These are phyloP conservation scores for Desoria tigrina DNA, from an alignment of 2,888 invertebrate genomes.

Conservation along the genomic window DNA sequence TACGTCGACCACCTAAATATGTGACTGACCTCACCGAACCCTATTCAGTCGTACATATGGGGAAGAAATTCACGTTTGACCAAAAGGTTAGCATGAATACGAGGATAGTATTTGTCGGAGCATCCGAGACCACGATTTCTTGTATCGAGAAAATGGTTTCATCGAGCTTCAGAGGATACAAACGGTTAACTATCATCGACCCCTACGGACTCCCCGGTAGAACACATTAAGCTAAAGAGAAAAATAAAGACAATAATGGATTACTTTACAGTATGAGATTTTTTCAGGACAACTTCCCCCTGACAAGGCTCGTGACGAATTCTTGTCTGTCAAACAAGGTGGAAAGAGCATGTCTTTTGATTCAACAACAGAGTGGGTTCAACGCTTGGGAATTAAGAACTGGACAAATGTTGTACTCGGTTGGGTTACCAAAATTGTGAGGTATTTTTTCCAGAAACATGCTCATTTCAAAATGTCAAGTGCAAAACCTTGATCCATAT, in stretches of 20 bases:
- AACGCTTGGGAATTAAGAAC: constrained; percentile 59
- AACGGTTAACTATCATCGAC: constrained; percentile 70
- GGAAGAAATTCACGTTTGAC: constrained; percentile 48
- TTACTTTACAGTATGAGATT: too few relatives aligned
- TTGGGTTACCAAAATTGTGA: constrained; percentile 63
- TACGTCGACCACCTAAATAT: constrained; percentile 37
- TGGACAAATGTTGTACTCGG: constrained; percentile 69
- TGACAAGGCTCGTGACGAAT: constrained; percentile 57
- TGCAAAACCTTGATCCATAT: background rate
- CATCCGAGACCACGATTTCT: constrained; percentile 66
- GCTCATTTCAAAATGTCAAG: background rate
- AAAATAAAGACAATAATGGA: background rate
- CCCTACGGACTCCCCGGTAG: constrained; percentile 65
- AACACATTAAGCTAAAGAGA: background rate
- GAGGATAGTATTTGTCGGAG: constrained; percentile 68
- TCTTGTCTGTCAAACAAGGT: constrained; percentile 63
- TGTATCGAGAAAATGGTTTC: constrained; percentile 65
- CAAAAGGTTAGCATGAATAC: constrained; percentile 63
- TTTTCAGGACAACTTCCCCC: constrained; percentile 20
- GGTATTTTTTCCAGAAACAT: constrained; percentile 57
- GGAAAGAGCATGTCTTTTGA: constrained; percentile 63
- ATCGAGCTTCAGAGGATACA: constrained; percentile 64
- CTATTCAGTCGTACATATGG: constrained; percentile 36
- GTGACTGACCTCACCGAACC: constrained; percentile 34
- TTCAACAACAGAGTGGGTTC: constrained; percentile 59